Base-by-base conservation (phyloP, 2,888 invertebrate species). In the Tetragonisca angustula region DNA sequence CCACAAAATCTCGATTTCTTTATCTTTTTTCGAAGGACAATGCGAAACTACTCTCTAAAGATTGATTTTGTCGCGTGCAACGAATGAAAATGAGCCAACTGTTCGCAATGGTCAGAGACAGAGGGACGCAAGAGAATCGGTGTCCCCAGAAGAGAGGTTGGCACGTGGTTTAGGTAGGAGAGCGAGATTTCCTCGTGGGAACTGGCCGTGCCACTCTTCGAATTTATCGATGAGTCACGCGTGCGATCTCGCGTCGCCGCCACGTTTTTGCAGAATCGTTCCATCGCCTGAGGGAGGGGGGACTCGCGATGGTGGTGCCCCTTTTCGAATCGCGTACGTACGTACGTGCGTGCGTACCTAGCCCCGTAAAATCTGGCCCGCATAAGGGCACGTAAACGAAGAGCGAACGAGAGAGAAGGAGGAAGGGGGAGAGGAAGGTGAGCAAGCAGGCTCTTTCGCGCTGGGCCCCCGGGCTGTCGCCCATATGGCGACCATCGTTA, bases 401-500 rank as follows among this genome's bases (percentile, higher is more conserved):
- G 52, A 19, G 21, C n/a, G 73, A 52, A 43, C 43, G 27, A 15
- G 24, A 62, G 17, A 21, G 59, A 72, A 13, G 36, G 36, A 56
- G 56, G n/a, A 17, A 2, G 19, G 24, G 21, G 11, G 84, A 87
- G 89, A 89, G 83, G 90, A 90, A 93, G 92, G 92, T 93, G 90
- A 86, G 87, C 88, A 81, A 32, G 43, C 43, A 43, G 43, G 43
- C 32, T 65, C 85, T 92, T 89, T 43, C 43, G 43, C 43, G 43
- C 90, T 72, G 89, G 89, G 92, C 89, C 88, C 84, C 68, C 79
- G 76, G 89, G 91, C 92, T 92, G 93, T 89, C 85, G 92, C 92
- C 94, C 94, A 94, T 94, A 94, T 94, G 94, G 93, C 93, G 92
- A 92, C 88, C 91, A 92, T 90, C 87, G 91, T 84, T 81, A 77